phyloP scores from a whole-genome alignment of 2,113 vertebrate genomes.

The Chaetodon auriga region DNA sequence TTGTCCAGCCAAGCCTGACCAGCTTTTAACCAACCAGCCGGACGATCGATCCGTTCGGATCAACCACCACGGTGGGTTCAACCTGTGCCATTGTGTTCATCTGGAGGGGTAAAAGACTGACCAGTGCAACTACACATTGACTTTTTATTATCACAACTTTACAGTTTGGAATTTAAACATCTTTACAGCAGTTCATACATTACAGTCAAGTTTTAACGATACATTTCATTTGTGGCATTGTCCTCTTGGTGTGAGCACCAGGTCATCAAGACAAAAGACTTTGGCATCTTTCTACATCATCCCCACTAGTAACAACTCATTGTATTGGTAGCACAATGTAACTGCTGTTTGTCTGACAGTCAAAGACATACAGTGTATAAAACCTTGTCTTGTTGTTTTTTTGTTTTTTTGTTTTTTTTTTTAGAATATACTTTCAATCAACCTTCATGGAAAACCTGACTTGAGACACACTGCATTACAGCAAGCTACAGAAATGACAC shows the following conservation, averaged over 20 bases:
- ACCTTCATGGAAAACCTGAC: background rate
- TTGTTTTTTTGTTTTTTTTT: fast-evolving
- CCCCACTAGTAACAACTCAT: background rate
- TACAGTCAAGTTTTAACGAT: conserved; percentile 10
- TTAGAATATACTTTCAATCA: background rate
- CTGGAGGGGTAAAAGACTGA: background rate
- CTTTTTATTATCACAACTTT: conserved; percentile 19
- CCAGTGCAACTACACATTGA: conserved; percentile 20
- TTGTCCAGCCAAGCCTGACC: background rate
- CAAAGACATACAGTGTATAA: background rate
- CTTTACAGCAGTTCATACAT: conserved; percentile 17
- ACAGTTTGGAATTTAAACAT: background rate
- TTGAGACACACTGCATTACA: conserved; percentile 7
- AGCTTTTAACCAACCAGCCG: background rate
- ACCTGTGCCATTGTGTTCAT: background rate
- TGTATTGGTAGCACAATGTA: background rate
- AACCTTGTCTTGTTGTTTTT: background rate
- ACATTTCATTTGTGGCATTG: conserved; percentile 17
- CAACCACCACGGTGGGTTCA: background rate
- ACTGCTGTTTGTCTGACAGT: background rate
- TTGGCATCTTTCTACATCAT: background rate
- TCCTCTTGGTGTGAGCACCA: background rate
- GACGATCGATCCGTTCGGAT: background rate
- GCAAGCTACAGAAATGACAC: conserved; percentile 1
- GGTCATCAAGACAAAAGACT: background rate